A percentile compares a stretch with the other conserved stretches of the same genome.
These are phyloP conservation scores for Sternotherus odoratus DNA, from an alignment of 2,797 vertebrate species.

Conservation along the genomic window DNA sequence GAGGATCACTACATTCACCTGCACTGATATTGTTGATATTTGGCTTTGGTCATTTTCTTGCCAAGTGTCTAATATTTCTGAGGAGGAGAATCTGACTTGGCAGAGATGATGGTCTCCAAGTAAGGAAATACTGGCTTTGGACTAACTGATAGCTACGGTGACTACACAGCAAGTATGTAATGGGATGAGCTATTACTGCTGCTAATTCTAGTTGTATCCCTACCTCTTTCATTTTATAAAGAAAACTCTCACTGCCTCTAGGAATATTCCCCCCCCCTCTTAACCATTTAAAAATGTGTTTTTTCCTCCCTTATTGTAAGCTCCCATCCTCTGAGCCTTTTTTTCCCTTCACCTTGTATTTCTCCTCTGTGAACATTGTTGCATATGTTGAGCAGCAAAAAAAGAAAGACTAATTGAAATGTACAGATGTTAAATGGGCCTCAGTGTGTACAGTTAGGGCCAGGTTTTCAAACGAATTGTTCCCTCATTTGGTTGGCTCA, in stretches of 20 bases:
- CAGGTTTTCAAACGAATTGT: background rate
- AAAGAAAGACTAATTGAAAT: background rate
- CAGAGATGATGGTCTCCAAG: background rate
- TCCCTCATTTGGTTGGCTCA: background rate
- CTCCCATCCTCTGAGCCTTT: background rate
- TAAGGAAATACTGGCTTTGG: background rate
- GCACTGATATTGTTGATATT: background rate
- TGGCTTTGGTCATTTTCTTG: background rate
- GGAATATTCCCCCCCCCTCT: background rate
- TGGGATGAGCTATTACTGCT: background rate
- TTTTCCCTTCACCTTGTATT: background rate
- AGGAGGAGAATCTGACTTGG: background rate
- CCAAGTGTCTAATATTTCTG: background rate
- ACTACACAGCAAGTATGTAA: background rate
- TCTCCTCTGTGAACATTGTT: background rate
- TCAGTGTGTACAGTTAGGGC: background rate
- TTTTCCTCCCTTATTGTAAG: background rate
- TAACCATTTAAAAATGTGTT: background rate
- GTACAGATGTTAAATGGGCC: fast-evolving
- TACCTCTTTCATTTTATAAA: background rate
- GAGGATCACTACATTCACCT: background rate
- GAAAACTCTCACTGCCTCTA: background rate
- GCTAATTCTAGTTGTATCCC: background rate
- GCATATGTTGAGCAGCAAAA: background rate
- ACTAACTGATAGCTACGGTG: background rate